phyloP scores from a whole-genome alignment of 2,113 vertebrate genomes.

The Zosterops pallidus region DNA sequence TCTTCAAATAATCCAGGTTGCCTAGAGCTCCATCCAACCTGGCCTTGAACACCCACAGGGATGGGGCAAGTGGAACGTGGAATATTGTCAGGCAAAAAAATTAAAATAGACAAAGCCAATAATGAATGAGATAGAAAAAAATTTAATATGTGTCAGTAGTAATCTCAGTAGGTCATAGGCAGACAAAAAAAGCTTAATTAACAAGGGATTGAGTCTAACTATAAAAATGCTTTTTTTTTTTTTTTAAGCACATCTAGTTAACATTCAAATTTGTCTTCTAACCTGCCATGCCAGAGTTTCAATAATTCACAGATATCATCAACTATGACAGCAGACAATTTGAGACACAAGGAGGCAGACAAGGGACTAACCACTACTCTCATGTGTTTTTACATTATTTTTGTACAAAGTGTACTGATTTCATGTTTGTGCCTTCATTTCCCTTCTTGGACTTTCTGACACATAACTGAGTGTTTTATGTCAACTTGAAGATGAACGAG shows the following conservation, averaged over 20 bases:
- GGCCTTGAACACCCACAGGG: neutral
- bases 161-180: neutral
- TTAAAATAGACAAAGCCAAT: neutral
- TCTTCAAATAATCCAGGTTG: neutral
- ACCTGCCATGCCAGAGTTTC: neutral
- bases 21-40: neutral
- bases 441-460: neutral
- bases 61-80: neutral
- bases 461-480: neutral
- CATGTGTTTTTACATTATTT: neutral
- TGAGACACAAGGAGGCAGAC: neutral
- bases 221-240: neutral
- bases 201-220: neutral
- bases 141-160: neutral
- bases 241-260: neutral
- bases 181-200: neutral
- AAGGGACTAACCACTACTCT: neutral
- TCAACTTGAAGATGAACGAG: neutral
- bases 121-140: neutral
- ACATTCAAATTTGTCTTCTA: neutral
- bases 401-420: neutral
- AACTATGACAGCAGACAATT: neutral
- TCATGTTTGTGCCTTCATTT: neutral
- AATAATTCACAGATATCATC: neutral
- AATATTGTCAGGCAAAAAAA: neutral